Conservation (phyloP, 2,113 vertebrate genomes). For the Psilopogon haemacephalus region DNA sequence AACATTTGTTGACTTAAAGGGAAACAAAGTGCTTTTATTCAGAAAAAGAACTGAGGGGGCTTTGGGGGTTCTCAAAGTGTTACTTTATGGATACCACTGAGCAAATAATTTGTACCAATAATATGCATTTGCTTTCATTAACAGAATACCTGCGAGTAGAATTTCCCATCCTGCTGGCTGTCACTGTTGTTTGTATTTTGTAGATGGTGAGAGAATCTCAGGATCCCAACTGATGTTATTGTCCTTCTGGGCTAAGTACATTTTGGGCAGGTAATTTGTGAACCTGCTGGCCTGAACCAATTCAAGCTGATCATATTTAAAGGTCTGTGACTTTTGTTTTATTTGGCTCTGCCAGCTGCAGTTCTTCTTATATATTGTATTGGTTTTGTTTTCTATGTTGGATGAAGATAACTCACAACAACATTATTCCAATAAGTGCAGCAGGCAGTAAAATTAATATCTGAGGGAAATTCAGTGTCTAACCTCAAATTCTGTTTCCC, state of each 20-base stretch:
- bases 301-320: not conserved
- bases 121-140: not conserved
- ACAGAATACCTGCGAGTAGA: not conserved
- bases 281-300: not conserved
- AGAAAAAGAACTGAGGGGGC: not conserved
- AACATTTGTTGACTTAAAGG: not conserved
- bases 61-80: not conserved
- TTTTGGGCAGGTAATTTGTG: not conserved
- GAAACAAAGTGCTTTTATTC: not conserved
- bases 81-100: not conserved
- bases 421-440: not conserved
- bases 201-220: not conserved
- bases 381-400: not conserved
- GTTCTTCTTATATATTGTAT: not conserved
- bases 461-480: not conserved
- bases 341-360: not conserved
- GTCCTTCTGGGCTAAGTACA: not conserved
- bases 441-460: conserved; percentile 14
- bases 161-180: not conserved
- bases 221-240: not conserved
- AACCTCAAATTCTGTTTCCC: conserved; percentile 4
- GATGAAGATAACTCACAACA: not conserved
- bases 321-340: not conserved
- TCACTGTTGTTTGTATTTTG: not conserved
- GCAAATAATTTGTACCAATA: not conserved